These are phyloP conservation scores for Tipula helvola DNA, from an alignment of 2,888 invertebrate genomes.

Conservation along the genomic window DNA sequence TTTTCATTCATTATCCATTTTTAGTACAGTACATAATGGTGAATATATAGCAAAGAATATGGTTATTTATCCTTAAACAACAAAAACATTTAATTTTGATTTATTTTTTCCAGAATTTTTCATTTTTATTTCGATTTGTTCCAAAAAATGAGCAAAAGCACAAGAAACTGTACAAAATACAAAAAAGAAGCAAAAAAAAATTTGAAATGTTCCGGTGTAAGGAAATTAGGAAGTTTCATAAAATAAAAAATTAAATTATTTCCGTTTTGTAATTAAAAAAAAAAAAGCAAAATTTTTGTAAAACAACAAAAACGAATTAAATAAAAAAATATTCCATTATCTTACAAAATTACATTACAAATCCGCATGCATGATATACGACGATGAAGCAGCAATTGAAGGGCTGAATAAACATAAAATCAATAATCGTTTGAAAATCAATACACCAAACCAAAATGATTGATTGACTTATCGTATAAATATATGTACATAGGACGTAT, in stretches of 20 bases:
- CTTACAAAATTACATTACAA: not conserved
- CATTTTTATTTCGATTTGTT: not conserved
- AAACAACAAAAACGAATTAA: not conserved
- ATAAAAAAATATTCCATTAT: not conserved
- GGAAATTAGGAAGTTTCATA: not conserved
- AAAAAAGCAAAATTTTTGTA: not conserved
- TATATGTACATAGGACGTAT: not conserved
- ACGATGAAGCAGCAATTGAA: not conserved
- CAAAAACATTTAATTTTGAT: not conserved
- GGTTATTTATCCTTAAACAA: not conserved
- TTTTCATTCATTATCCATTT: not conserved
- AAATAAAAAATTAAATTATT: not conserved
- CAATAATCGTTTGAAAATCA: not conserved
- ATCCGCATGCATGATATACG: not conserved
- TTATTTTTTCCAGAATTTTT: not conserved
- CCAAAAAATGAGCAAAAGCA: not conserved
- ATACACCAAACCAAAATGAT: not conserved
- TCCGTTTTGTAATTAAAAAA: not conserved
- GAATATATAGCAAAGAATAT: not conserved
- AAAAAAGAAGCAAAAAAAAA: not conserved
- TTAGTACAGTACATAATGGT: not conserved
- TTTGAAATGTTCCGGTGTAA: not conserved
- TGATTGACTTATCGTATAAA: not conserved
- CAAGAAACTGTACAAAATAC: not conserved
- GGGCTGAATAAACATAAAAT: not conserved